Conservation (phyloP, 2,797 vertebrate genomes). For the Tragopan temminckii region DNA sequence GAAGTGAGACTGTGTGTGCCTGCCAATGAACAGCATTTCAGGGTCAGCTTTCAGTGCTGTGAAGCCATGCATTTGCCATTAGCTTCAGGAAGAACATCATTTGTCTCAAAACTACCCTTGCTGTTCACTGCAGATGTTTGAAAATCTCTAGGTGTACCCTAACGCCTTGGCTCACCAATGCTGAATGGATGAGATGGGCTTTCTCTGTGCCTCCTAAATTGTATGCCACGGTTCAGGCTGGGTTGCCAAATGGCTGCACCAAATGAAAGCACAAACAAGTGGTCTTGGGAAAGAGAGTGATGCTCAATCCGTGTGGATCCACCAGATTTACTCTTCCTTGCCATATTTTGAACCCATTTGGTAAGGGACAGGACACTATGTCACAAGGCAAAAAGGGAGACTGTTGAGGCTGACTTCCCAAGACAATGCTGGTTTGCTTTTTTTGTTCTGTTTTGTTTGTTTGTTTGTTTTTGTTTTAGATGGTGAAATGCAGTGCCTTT, state of each 20-base stretch:
- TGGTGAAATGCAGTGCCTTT: neutral
- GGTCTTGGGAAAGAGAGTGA: neutral
- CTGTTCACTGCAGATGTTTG: neutral
- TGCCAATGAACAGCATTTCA: constrained; percentile 44
- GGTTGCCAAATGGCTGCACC: neutral
- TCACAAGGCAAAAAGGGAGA: neutral
- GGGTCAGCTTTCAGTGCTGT: constrained; percentile 19
- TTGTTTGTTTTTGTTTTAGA: neutral
- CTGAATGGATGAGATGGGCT: neutral
- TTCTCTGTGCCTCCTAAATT: neutral
- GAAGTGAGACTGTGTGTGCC: neutral
- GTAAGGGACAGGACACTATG: neutral
- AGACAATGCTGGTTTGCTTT: neutral
- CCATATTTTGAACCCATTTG: accelerated
- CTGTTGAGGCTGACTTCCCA: neutral
- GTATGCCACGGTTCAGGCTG: accelerated
- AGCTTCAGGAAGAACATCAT: neutral
- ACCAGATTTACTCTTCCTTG: neutral
- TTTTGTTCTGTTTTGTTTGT: neutral
- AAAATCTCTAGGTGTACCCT: neutral
- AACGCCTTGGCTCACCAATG: neutral
- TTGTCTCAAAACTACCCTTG: neutral
- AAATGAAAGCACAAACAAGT: neutral
- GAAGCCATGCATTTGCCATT: neutral
- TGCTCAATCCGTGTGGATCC: neutral